Conservation (phyloP, 2,888 invertebrate species). For the Scelioninae gen. 2 region DNA sequence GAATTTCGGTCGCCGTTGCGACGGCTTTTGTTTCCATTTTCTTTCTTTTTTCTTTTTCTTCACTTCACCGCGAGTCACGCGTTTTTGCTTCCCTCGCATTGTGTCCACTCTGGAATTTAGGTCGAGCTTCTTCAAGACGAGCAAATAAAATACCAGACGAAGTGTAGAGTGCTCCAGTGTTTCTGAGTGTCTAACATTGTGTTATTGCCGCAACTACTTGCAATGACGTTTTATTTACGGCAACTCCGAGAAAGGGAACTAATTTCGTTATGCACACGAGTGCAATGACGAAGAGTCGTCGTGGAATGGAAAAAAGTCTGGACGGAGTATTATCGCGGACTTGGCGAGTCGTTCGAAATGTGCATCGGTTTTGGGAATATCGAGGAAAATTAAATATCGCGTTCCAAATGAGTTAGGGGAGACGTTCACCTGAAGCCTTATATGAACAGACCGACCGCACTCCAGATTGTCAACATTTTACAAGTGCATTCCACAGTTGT, state of each 20-base stretch:
- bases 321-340: no score
- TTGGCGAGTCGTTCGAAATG: background rate
- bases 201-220: slow-evolving; percentile 44
- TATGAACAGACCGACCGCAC: slow-evolving; percentile 4
- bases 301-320: no score
- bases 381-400: slow-evolving; percentile 2
- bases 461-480: slow-evolving; percentile 21
- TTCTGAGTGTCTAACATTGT: slow-evolving; percentile 32
- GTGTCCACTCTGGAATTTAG: slow-evolving; percentile 62
- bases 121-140: slow-evolving; percentile 60
- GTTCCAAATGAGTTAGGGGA: slow-evolving; percentile 1
- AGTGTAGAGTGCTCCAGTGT: slow-evolving; percentile 30
- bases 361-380: background rate
- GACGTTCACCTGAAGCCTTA: slow-evolving; percentile 43
- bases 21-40: no score
- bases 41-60: no score
- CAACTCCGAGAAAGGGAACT: slow-evolving; percentile 26
- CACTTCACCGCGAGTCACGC: no score
- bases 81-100: slow-evolving; percentile 20
- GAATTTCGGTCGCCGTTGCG: no score
- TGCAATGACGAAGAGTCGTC: no score
- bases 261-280: background rate
- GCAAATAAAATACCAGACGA: slow-evolving; percentile 53
- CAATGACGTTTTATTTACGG: slow-evolving; percentile 38
- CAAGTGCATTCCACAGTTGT: slow-evolving; percentile 3